Evolutionary conservation across 2,888 invertebrate species (phyloP).

Genomic region (Andrena fulva): DNA sequence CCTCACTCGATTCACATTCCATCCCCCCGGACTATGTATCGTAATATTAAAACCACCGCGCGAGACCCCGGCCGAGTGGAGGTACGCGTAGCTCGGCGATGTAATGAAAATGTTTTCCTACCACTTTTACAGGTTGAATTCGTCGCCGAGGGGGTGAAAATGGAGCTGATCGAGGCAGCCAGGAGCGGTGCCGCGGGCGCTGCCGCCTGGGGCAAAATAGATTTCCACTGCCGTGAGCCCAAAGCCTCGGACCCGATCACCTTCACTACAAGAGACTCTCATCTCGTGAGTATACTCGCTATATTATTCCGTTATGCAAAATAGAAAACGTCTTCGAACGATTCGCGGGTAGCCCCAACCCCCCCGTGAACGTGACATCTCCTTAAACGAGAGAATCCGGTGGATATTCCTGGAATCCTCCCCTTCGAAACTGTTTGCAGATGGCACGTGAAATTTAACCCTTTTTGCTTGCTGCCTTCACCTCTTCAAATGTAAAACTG

Average conservation of each 20-base stretch:
- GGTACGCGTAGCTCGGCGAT: neutral
- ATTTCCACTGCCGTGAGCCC: constrained; percentile 94
- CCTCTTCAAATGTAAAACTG: neutral
- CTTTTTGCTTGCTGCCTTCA: neutral
- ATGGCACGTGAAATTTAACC: neutral
- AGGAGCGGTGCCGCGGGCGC: constrained; percentile 90
- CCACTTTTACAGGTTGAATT: constrained; percentile 92
- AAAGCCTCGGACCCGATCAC: constrained; percentile 96
- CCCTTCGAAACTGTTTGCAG: neutral
- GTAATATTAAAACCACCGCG: constrained; percentile 32
- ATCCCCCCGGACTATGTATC: constrained; percentile 6
- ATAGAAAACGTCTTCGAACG: constrained; percentile 9
- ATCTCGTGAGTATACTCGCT: constrained; percentile 89
- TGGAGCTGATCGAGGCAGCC: constrained; percentile 96
- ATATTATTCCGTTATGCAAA: constrained; percentile 43
- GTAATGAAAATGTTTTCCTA: constrained; percentile 44
- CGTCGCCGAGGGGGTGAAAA: constrained; percentile 93
- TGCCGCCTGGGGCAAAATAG: constrained; percentile 89
- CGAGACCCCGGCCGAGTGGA: constrained; percentile 8
- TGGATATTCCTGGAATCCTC: neutral
- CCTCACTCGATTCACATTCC: neutral
- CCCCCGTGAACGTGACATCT: neutral
- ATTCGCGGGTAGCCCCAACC: neutral
- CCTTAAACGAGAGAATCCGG: neutral
- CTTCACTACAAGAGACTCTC: constrained; percentile 95